phyloP scores from a whole-genome alignment of 2,797 vertebrate species.

The Sebastes melanostomus region DNA sequence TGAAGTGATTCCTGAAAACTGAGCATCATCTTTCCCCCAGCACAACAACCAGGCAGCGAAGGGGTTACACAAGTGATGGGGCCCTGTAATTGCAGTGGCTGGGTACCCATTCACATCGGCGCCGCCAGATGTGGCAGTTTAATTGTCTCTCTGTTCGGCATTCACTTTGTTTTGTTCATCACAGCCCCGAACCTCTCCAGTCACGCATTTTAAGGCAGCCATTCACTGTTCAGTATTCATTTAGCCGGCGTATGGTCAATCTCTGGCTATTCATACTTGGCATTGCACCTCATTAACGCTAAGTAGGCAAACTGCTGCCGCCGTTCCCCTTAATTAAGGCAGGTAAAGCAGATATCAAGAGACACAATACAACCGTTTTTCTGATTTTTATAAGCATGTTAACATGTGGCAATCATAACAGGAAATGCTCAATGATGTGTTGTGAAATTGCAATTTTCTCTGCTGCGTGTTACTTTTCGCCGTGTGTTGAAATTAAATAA shows the following conservation, averaged over 20 bases:
- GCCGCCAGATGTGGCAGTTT: constrained; percentile 59
- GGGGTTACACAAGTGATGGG: constrained; percentile 40
- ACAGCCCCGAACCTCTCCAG: constrained; percentile 40
- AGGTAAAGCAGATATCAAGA: constrained; percentile 52
- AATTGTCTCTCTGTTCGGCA: constrained; percentile 58
- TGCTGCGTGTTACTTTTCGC: constrained; percentile 11
- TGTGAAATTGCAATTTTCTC: constrained; percentile 47
- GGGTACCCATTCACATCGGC: constrained; percentile 23
- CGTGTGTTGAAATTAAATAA: constrained; percentile 42
- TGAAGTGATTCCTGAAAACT: constrained; percentile 23
- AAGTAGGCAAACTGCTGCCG: constrained; percentile 27
- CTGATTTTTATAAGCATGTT: constrained; percentile 22
- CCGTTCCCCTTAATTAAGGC: constrained; percentile 45
- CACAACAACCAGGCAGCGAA: constrained; percentile 16
- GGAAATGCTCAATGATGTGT: constrained; percentile 17
- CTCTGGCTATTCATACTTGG: constrained; percentile 54
- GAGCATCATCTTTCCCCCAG: background rate
- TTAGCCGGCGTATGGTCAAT: constrained; percentile 51
- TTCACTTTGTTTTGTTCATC: constrained; percentile 56
- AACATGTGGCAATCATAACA: constrained; percentile 32
- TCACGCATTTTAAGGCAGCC: constrained; percentile 45
- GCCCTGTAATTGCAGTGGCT: constrained; percentile 41
- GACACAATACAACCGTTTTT: constrained; percentile 11
- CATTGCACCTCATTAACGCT: constrained; percentile 49
- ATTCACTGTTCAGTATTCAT: constrained; percentile 50